Percentiles rank a stretch among this genome's conserved stretches.
These are phyloP conservation scores for Orthosia gothica DNA, from an alignment of 2,888 invertebrate genomes.

Conservation along the genomic window DNA sequence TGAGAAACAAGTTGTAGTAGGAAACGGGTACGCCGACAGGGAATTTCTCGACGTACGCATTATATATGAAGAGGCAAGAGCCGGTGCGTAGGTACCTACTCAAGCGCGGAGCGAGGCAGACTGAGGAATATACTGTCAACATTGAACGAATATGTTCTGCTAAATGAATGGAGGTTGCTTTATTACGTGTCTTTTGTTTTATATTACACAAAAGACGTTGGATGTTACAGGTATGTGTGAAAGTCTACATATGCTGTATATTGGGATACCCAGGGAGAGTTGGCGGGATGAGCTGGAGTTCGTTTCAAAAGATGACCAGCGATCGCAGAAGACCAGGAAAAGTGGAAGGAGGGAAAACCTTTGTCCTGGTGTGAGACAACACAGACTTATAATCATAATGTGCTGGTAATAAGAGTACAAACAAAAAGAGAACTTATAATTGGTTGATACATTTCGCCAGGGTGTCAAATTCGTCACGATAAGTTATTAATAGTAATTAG, in stretches of 20 bases:
- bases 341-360: too few species aligned
- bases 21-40: conserved; percentile 55
- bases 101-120: conserved; percentile 8
- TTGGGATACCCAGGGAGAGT: too few species aligned
- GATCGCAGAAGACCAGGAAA: too few species aligned
- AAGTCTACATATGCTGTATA: not conserved
- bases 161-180: conserved; percentile 20
- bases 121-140: conserved; percentile 50
- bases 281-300: too few species aligned
- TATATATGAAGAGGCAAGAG: conserved; percentile 62
- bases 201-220: not conserved
- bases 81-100: conserved; percentile 49
- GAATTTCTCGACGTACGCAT: conserved; percentile 63
- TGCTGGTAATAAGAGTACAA: too few species aligned
- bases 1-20: conserved; percentile 61
- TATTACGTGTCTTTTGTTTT: conserved; percentile 17
- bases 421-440: not conserved
- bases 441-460: not conserved
- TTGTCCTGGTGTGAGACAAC: too few species aligned
- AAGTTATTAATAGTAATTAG: conserved; percentile 30
- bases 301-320: too few species aligned
- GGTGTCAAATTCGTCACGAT: conserved; percentile 1
- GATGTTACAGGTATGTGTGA: not conserved
- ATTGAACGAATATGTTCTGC: conserved; percentile 33
- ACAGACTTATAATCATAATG: too few species aligned